phyloP scores from a whole-genome alignment of 2,113 vertebrate genomes.

The Craseonycteris thonglongyai region DNA sequence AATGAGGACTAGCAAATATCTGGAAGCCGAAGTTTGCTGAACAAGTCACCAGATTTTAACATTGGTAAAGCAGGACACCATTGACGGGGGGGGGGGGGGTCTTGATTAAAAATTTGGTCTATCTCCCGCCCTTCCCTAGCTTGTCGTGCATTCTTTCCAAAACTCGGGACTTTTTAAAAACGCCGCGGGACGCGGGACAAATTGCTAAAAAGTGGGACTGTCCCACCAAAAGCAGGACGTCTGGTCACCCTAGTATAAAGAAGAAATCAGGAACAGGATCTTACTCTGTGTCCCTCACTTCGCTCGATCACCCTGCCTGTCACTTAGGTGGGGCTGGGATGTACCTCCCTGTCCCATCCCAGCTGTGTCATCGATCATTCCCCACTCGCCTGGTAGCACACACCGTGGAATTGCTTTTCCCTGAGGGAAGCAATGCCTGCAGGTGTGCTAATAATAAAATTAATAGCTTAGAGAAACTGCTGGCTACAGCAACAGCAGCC shows the following conservation, averaged over 20 bases:
- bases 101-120: no score
- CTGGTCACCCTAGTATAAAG: no score
- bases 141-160: no score
- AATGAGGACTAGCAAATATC: not conserved
- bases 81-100: no score
- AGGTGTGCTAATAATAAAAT: constrained; percentile 90
- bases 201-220: no score
- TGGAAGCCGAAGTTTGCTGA: not conserved
- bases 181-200: no score
- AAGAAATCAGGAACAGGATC: not conserved
- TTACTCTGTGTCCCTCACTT: not conserved
- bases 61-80: no score
- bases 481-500: constrained; percentile 79
- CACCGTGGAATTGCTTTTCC: constrained; percentile 84
- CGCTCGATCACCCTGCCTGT: constrained; percentile 13
- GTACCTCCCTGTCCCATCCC: constrained; percentile 43
- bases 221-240: no score
- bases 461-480: constrained; percentile 88
- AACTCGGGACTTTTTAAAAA: no score
- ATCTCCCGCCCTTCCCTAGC: no score
- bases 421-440: constrained; percentile 82
- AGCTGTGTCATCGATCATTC: constrained; percentile 79
- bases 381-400: constrained; percentile 76
- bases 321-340: not conserved
- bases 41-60: no score